These are phyloP conservation scores for Columba janthina DNA, from an alignment of 2,113 vertebrate genomes.

Conservation along the genomic window DNA sequence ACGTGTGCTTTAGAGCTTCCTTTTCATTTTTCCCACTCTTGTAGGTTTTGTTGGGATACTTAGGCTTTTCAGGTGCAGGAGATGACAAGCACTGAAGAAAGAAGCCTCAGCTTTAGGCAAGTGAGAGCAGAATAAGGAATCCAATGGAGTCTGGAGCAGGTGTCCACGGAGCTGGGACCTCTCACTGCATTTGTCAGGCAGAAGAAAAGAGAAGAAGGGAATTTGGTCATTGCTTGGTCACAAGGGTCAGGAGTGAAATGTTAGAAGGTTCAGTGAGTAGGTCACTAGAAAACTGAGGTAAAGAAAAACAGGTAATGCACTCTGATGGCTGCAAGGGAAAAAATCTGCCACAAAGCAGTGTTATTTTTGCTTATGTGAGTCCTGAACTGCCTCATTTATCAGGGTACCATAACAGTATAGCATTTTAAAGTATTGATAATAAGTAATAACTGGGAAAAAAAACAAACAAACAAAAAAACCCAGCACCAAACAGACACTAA, in stretches of 20 bases:
- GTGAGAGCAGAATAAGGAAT: not conserved
- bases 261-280: not conserved
- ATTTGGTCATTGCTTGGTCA: not conserved
- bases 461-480: no score
- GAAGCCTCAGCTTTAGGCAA: not conserved
- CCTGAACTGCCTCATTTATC: not conserved
- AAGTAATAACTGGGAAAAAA: not conserved
- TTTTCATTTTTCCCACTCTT: not conserved
- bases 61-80: not conserved
- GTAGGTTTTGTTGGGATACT: not conserved
- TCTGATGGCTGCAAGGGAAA: not conserved
- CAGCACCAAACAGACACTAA: not conserved
- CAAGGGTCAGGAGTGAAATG: not conserved
- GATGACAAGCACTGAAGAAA: not conserved
- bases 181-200: not conserved
- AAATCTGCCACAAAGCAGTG: not conserved
- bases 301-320: not conserved
- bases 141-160: not conserved
- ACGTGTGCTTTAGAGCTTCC: not conserved
- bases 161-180: not conserved
- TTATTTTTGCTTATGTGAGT: not conserved
- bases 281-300: not conserved
- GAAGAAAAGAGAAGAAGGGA: not conserved
- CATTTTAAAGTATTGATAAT: not conserved
- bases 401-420: not conserved